Evolutionary conservation across 2,888 invertebrate species (phyloP).

Genomic region (Sinopyrophorus schimmeli): DNA sequence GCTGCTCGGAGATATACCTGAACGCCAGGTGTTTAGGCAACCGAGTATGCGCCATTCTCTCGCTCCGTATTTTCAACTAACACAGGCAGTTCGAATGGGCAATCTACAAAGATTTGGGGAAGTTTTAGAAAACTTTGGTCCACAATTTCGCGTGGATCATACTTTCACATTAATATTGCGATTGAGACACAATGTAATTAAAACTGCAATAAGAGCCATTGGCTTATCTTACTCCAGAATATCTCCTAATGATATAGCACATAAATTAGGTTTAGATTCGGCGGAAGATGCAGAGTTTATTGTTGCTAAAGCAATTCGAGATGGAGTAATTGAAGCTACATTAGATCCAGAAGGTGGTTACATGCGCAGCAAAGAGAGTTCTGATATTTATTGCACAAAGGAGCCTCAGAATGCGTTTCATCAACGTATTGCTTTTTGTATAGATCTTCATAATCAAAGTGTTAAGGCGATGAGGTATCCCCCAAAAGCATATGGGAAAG

Average conservation of each 20-base stretch:
- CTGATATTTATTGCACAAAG: constrained; percentile 94
- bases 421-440: constrained; percentile 94
- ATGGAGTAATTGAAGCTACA: constrained; percentile 97
- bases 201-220: constrained; percentile 95
- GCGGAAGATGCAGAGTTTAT: constrained; percentile 99
- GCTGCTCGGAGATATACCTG: constrained; percentile 96
- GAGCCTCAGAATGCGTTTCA: constrained; percentile 97
- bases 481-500: constrained; percentile 97
- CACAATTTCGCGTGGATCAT: constrained; percentile 90
- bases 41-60: constrained; percentile 86
- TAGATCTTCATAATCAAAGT: constrained; percentile 98
- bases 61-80: constrained; percentile 95
- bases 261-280: constrained; percentile 90
- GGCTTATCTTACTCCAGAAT: constrained; percentile 96
- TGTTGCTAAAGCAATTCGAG: constrained; percentile 96
- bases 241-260: constrained; percentile 91
- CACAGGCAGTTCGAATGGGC: constrained; percentile 94
- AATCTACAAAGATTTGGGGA: constrained; percentile 93
- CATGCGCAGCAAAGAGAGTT: constrained; percentile 97
- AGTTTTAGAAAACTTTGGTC: constrained; percentile 87
- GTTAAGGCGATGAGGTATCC: constrained; percentile 99
- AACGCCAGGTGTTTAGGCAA: constrained; percentile 92
- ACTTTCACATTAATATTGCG: constrained; percentile 96
- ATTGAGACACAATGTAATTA: constrained; percentile 97
- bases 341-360: constrained; percentile 94